phyloP scores from a whole-genome alignment of 1,140 invertebrate species.

The Rhopalosiphum maidis region DNA sequence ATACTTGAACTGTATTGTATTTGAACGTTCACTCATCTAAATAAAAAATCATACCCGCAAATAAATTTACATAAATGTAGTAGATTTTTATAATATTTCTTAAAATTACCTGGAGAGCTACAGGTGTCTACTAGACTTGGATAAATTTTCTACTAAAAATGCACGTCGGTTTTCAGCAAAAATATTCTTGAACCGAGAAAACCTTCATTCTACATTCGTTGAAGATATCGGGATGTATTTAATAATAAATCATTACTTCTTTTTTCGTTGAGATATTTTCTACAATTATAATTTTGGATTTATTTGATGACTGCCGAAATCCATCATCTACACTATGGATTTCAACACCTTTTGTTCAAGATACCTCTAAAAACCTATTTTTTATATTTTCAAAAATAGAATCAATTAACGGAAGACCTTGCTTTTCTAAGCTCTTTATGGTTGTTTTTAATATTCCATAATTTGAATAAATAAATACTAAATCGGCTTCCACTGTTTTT shows the following conservation, averaged over 20 bases:
- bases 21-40: no score
- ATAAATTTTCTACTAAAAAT: no score
- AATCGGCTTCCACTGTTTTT: not conserved
- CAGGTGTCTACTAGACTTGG: no score
- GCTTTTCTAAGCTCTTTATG: not conserved
- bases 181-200: no score
- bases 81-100: no score
- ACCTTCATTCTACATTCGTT: not conserved
- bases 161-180: no score
- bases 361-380: not conserved
- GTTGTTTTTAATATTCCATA: not conserved
- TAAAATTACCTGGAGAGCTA: no score
- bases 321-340: not conserved
- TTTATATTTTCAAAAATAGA: not conserved
- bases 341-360: not conserved
- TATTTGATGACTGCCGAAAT: not conserved
- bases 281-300: not conserved
- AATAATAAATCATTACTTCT: not conserved
- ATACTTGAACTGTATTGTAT: no score
- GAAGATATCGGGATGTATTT: not conserved
- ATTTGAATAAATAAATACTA: slow-evolving; percentile 11
- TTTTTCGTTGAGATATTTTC: not conserved
- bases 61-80: no score
- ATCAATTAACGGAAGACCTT: not conserved
- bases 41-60: no score